Conservation (phyloP, 2,797 vertebrate genomes). For the Alca torda region DNA sequence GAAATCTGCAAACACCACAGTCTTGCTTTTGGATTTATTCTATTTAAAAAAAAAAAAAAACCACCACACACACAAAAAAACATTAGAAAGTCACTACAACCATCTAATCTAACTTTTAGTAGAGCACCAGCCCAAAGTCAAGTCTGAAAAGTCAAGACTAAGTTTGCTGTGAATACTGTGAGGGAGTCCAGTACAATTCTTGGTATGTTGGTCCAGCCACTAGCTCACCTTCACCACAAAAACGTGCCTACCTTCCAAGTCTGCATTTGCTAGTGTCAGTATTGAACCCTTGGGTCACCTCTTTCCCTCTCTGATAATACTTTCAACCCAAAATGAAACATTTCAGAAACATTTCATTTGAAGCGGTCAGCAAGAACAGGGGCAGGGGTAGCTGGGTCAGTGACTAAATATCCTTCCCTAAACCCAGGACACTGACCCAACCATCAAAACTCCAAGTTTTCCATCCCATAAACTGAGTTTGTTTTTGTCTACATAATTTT, state of each 20-base stretch:
- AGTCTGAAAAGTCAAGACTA: background rate
- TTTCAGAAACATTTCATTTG: background rate
- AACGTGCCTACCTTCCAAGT: background rate
- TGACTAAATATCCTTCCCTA: background rate
- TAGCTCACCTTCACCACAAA: background rate
- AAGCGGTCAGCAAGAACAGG: background rate
- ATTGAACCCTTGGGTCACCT: background rate
- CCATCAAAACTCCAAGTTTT: background rate
- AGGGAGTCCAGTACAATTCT: background rate
- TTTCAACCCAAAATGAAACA: background rate
- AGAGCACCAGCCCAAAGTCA: background rate
- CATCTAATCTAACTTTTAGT: background rate
- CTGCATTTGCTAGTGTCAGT: background rate
- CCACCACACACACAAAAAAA: background rate
- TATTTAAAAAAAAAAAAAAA: background rate
- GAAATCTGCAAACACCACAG: background rate
- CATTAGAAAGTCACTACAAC: background rate
- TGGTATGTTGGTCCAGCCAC: background rate
- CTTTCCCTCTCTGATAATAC: background rate
- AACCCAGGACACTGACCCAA: background rate
- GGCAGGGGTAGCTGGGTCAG: background rate
- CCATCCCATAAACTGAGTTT: background rate
- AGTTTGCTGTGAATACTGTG: background rate
- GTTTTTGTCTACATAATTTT: slow-evolving; percentile 54
- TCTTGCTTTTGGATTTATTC: background rate